A percentile compares a stretch with the other conserved stretches of the same genome.
Evolutionary conservation across 2,888 invertebrate species (phyloP).

Genomic region (Microctonus hyperodae): DNA sequence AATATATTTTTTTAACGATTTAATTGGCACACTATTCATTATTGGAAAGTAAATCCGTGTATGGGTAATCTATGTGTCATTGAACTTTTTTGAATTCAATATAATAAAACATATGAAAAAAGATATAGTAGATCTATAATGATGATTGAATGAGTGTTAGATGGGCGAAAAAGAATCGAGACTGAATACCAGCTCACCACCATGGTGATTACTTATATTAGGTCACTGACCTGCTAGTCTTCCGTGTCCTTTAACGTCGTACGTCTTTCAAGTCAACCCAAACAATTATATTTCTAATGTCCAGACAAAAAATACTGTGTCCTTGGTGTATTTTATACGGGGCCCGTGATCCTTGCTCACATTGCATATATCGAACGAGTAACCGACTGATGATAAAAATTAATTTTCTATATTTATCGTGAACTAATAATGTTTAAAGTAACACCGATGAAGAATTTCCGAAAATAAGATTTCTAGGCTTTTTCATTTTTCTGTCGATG

Average conservation of each 20-base stretch:
- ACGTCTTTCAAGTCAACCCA: conserved; percentile 44
- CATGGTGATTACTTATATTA: conserved; percentile 53
- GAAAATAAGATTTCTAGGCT: too few relatives aligned
- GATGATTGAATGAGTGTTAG: neutral
- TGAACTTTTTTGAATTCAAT: neutral
- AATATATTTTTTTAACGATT: too few relatives aligned
- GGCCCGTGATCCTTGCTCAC: conserved; percentile 55
- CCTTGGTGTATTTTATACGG: conserved; percentile 31
- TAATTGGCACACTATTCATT: too few relatives aligned
- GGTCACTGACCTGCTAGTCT: conserved; percentile 60
- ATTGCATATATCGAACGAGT: conserved; percentile 42
- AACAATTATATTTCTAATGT: conserved; percentile 56
- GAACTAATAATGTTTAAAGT: too few relatives aligned
- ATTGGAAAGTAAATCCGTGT: too few relatives aligned
- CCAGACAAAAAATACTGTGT: conserved; percentile 58
- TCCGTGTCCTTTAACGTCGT: conserved; percentile 29
- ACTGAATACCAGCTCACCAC: conserved; percentile 30
- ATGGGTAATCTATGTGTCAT: too few relatives aligned
- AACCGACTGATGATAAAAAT: conserved; percentile 42
- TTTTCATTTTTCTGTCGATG: too few relatives aligned
- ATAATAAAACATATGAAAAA: neutral
- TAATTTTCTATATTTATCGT: too few relatives aligned
- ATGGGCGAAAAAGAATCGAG: conserved; percentile 35
- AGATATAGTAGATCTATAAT: neutral
- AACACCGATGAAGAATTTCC: too few relatives aligned